Evolutionary conservation across 2,888 invertebrate species (phyloP), one percentile per base, ranked within the genome.

Genomic region (Lepidochrysops patricia): DNA sequence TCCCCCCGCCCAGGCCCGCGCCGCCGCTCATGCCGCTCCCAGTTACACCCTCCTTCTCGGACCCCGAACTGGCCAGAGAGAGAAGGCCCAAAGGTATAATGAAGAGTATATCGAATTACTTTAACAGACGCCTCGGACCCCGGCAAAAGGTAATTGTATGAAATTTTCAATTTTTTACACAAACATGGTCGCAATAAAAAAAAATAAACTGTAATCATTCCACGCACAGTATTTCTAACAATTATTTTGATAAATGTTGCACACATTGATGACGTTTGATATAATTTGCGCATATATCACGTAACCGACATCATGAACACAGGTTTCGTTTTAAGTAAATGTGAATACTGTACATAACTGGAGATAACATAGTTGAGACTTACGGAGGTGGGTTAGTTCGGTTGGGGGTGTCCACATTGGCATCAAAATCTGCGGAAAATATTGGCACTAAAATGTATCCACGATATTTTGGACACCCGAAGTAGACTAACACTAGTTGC

Each of bases 31-130:
- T 79, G 68, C 70, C 80, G 4, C 69, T 82, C 34, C 79, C 83
- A 7, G 85, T 84, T 35, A 79, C 81, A 9, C 79, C 86, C 2
- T 88, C 91, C 19, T 89, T 89, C 65, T 92, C 92, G 2, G 92
- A 92, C 73, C 91, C 92, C 5, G 92, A 92, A 74, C 75, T 91
- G 50, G 80, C 88, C 57, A 76, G 86, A 61, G 82, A 89, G 25
- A 94, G 95, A 71, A 90, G 95, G 64, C 90, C 95, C 63, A 95
- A 93, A 72, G 95, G 96, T 80, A 93, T 96, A 58, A 95, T 96
- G 72, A 95, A 95, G 82, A 93, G 96, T 58, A 93, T 97, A 64
- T 94, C 95, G 15, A 95, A 93, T 77, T 94, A 96, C 78, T 94
- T 97, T 76, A 92, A 93, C 70, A 94, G 94, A 77, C 93, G 94